A percentile compares a stretch with the other conserved stretches of the same genome.
These are phyloP conservation scores for Alligator sinensis DNA, from an alignment of 2,113 vertebrate species.

Conservation along the genomic window DNA sequence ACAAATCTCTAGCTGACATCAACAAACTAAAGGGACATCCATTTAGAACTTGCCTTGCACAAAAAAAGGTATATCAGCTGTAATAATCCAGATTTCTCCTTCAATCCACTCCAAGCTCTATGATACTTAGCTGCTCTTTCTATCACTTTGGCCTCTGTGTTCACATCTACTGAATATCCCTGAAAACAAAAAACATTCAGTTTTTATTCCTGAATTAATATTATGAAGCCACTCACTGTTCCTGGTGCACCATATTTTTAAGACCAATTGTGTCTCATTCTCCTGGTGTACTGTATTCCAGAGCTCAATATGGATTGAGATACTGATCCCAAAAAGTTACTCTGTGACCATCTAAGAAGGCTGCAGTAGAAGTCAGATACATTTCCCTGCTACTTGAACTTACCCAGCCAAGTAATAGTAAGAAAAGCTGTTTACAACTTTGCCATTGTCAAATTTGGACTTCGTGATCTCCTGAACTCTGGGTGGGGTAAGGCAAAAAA, in stretches of 20 bases:
- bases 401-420: not conserved
- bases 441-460: not conserved
- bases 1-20: not conserved
- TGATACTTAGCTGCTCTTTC: constrained; percentile 81
- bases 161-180: constrained; percentile 83
- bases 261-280: not conserved
- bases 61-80: constrained; percentile 83
- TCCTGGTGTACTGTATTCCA: not conserved
- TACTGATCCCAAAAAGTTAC: not conserved
- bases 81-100: constrained; percentile 78
- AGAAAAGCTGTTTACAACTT: not conserved
- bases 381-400: not conserved
- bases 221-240: not conserved
- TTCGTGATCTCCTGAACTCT: not conserved
- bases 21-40: not conserved
- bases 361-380: not conserved
- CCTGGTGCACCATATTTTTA: not conserved
- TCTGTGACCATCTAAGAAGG: not conserved
- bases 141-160: constrained; percentile 80
- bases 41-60: constrained; percentile 80
- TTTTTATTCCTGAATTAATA: not conserved
- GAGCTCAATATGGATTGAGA: not conserved
- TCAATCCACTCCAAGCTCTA: constrained; percentile 71
- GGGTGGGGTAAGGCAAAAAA: not conserved
- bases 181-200: constrained; percentile 46